These are phyloP conservation scores for Conops quadrifasciatus DNA, from an alignment of 2,888 invertebrate genomes.

Conservation along the genomic window DNA sequence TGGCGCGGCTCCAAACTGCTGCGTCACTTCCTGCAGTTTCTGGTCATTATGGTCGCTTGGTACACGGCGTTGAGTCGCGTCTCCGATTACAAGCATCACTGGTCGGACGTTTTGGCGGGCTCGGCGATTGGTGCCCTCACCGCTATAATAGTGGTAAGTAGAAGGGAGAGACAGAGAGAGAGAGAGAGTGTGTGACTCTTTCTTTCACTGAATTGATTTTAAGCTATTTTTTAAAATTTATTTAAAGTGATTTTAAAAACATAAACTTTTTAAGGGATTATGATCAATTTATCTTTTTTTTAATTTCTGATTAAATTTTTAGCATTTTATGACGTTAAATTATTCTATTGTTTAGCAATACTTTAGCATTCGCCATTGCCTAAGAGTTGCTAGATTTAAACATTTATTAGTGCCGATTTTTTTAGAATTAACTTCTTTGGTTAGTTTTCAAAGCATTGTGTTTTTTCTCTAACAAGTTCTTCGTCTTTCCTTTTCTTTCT, in stretches of 20 bases:
- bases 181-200: neutral
- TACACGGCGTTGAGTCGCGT: slow-evolving; percentile 90
- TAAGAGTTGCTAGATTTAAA: slow-evolving; percentile 4
- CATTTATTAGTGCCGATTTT: neutral
- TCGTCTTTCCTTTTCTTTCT: slow-evolving; percentile 35
- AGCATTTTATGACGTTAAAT: neutral
- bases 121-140: slow-evolving; percentile 73
- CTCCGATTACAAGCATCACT: slow-evolving; percentile 97
- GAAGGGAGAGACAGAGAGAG: slow-evolving; percentile 2
- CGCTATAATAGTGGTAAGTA: slow-evolving; percentile 77
- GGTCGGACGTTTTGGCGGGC: slow-evolving; percentile 95
- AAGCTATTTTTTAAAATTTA: slow-evolving; percentile 16
- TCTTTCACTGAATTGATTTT: neutral
- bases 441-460: neutral
- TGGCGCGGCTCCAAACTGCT: slow-evolving; percentile 84
- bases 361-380: slow-evolving; percentile 27
- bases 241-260: neutral
- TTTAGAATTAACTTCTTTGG: neutral
- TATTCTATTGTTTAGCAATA: slow-evolving; percentile 14
- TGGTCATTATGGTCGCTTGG: slow-evolving; percentile 81
- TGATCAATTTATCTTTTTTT: neutral
- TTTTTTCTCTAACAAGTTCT: neutral
- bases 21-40: slow-evolving; percentile 84
- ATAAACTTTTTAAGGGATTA: neutral
- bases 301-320: slow-evolving; percentile 3